Conservation (phyloP, 2,888 invertebrate genomes). For the Heteromyza rotundicornis region DNA sequence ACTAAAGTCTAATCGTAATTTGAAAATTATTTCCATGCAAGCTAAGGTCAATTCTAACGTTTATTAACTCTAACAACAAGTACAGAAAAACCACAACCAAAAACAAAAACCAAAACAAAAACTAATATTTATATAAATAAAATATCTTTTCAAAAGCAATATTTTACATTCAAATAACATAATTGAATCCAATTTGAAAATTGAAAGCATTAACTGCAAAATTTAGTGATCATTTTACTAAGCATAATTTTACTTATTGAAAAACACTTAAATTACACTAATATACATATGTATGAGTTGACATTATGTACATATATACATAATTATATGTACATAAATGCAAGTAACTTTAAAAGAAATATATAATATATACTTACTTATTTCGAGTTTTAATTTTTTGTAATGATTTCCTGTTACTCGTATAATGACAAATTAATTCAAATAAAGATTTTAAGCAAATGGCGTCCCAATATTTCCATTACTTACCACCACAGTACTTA, state of each 20-base stretch:
- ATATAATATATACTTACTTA: slow-evolving; percentile 26
- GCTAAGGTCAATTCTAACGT: slow-evolving; percentile 27
- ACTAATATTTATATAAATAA: slow-evolving; percentile 17
- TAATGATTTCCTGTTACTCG: background rate
- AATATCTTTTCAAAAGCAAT: slow-evolving; percentile 51
- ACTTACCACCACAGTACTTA: too few relatives aligned
- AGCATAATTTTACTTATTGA: background rate
- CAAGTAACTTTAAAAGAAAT: slow-evolving; percentile 27
- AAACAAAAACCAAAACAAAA: background rate
- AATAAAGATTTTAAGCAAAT: slow-evolving; percentile 49
- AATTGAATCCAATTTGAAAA: background rate
- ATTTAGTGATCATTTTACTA: slow-evolving; percentile 2
- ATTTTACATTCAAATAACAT: slow-evolving; percentile 38
- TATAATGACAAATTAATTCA: slow-evolving; percentile 38
- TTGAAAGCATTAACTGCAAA: background rate
- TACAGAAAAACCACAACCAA: slow-evolving; percentile 20
- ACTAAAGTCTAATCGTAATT: background rate
- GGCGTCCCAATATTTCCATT: too few relatives aligned
- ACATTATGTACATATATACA: slow-evolving; percentile 25
- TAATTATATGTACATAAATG: slow-evolving; percentile 22
- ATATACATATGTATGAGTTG: slow-evolving; percentile 26
- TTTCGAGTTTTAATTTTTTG: slow-evolving; percentile 21
- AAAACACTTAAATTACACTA: background rate
- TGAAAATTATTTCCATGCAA: slow-evolving; percentile 1
- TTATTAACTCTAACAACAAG: slow-evolving; percentile 28